Conservation (phyloP, 2,113 vertebrate genomes). For the Seriola dumerili region DNA sequence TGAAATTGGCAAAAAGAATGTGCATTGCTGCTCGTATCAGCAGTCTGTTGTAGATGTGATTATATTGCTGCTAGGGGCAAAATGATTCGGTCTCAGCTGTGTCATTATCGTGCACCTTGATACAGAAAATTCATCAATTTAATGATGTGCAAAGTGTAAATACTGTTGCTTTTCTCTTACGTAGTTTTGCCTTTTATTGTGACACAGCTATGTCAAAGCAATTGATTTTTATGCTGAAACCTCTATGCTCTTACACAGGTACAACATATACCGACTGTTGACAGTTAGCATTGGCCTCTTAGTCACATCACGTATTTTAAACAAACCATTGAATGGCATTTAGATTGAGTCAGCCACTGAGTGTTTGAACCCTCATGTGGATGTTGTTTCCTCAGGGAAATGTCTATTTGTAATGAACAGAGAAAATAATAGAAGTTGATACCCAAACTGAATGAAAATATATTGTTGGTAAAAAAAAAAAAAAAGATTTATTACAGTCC, state of each 20-base stretch:
- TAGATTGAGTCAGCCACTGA: conserved; percentile 65
- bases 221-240: conserved; percentile 52
- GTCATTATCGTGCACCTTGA: conserved; percentile 52
- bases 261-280: conserved; percentile 57
- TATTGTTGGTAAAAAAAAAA: conserved; percentile 36
- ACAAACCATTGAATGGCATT: conserved; percentile 55
- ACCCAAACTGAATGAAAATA: conserved; percentile 49
- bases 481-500: conserved; percentile 22
- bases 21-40: conserved; percentile 54
- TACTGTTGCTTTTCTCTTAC: conserved; percentile 32
- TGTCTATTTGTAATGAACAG: conserved; percentile 69
- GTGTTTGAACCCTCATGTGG: conserved; percentile 57
- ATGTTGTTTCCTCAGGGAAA: conserved; percentile 84
- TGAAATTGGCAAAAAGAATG: conserved; percentile 61
- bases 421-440: conserved; percentile 63
- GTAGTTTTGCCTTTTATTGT: conserved; percentile 46
- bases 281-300: conserved; percentile 38
- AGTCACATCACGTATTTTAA: conserved; percentile 36
- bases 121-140: conserved; percentile 29
- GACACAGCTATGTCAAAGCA: conserved; percentile 51
- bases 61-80: conserved; percentile 62
- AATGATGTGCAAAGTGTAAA: conserved; percentile 44
- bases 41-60: conserved; percentile 40
- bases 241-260: conserved; percentile 58
- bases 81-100: conserved; percentile 41